Evolutionary conservation across 2,888 invertebrate genomes (phyloP).

Genomic region (Furcula furcula): DNA sequence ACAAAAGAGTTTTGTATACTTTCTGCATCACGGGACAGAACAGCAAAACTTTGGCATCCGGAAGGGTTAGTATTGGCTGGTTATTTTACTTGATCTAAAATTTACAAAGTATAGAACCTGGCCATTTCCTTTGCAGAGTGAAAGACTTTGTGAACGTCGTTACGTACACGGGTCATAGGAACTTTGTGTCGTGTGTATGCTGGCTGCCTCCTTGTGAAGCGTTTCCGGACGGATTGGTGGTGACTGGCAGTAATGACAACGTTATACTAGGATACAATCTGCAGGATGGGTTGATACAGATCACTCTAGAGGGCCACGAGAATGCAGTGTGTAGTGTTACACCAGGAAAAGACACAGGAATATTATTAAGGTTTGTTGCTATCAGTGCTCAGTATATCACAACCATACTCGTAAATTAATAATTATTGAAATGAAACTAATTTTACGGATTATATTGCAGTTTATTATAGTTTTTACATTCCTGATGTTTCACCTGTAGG

Average conservation of each 20-base stretch:
- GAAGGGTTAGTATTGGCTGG: constrained; percentile 80
- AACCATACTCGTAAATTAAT: too few species aligned
- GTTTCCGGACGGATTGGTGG: constrained; percentile 89
- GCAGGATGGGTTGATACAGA: constrained; percentile 85
- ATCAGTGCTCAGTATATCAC: constrained; percentile 4
- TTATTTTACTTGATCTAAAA: constrained; percentile 1
- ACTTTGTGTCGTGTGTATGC: constrained; percentile 92
- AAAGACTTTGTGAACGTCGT: constrained; percentile 84
- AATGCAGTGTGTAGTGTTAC: constrained; percentile 84
- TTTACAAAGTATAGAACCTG: neutral
- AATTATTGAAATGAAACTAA: too few species aligned
- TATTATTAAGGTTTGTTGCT: constrained; percentile 59
- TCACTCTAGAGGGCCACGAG: constrained; percentile 89
- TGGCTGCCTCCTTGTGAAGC: constrained; percentile 86
- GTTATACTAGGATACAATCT: constrained; percentile 90
- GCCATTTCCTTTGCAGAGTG: constrained; percentile 58
- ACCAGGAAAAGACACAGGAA: constrained; percentile 63
- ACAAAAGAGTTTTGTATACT: constrained; percentile 87
- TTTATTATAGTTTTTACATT: too few species aligned
- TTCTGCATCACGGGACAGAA: constrained; percentile 94
- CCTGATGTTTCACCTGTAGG: too few species aligned
- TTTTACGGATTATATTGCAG: too few species aligned
- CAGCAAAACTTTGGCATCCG: constrained; percentile 92
- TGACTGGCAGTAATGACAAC: constrained; percentile 95
- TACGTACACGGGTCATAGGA: constrained; percentile 89